Evolutionary conservation across 1,140 invertebrate species (phyloP).

Genomic region (Tenebrio molitor): DNA sequence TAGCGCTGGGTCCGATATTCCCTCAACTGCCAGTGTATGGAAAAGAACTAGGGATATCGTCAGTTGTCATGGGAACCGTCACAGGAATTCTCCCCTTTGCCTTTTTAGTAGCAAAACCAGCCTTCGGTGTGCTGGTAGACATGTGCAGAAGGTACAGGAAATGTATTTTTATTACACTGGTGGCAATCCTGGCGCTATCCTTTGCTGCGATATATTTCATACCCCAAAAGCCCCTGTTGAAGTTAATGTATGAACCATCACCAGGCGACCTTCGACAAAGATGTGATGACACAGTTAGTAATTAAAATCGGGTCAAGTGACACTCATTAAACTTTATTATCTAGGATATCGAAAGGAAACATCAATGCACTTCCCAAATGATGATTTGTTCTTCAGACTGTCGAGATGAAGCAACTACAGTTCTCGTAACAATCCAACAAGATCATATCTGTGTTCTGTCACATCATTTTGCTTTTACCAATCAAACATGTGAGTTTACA

Average conservation of each 20-base stretch:
- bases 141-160: conserved; percentile 75
- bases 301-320: too few species aligned
- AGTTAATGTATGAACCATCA: conserved; percentile 55
- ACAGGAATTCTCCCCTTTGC: conserved; percentile 78
- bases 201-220: conserved; percentile 77
- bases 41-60: conserved; percentile 80
- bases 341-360: too few species aligned
- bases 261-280: conserved; percentile 36
- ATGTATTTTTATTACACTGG: conserved; percentile 76
- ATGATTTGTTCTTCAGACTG: too few species aligned
- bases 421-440: too few species aligned
- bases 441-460: too few species aligned
- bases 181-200: conserved; percentile 73
- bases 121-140: conserved; percentile 80
- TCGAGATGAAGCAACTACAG: too few species aligned
- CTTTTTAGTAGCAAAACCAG: conserved; percentile 80
- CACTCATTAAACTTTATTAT: too few species aligned
- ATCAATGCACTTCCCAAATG: too few species aligned
- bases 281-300: too few species aligned
- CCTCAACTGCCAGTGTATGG: conserved; percentile 82
- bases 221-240: conserved; percentile 65
- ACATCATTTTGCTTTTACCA: too few species aligned
- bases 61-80: conserved; percentile 79
- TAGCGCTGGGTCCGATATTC: conserved; percentile 82
- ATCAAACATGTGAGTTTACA: too few species aligned